These are phyloP conservation scores for Drosophila mayri DNA, from an alignment of 1,140 invertebrate genomes.

Conservation along the genomic window DNA sequence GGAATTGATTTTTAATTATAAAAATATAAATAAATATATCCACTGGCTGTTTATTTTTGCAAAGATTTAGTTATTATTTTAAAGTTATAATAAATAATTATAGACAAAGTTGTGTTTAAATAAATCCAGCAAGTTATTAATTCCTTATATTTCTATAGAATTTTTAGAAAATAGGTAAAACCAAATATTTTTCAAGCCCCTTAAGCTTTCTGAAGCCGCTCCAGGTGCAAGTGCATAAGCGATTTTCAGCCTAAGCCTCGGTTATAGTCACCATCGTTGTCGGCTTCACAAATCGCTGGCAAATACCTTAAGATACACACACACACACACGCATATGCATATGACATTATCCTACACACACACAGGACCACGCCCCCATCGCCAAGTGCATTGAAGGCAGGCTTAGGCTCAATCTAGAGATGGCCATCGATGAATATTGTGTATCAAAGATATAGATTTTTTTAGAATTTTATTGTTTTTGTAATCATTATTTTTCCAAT, in stretches of 20 bases:
- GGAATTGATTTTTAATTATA: too few species aligned
- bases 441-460: neutral
- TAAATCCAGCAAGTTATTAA: too few species aligned
- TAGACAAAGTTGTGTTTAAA: too few species aligned
- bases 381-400: neutral
- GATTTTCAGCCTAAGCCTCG: constrained; percentile 9
- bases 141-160: too few species aligned
- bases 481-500: neutral
- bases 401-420: neutral
- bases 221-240: neutral
- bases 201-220: neutral
- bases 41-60: too few species aligned
- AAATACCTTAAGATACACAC: constrained; percentile 32
- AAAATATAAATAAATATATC: too few species aligned
- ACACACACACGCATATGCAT: constrained; percentile 50
- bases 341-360: constrained; percentile 66
- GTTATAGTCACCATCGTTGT: constrained; percentile 21
- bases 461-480: neutral
- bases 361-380: constrained; percentile 28
- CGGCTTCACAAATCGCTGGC: constrained; percentile 26
- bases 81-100: too few species aligned
- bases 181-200: neutral
- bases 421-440: neutral
- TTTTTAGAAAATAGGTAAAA: too few species aligned
- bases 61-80: too few species aligned